Evolutionary conservation across 2,797 vertebrate genomes (phyloP).

Genomic region (Zalophus californianus): DNA sequence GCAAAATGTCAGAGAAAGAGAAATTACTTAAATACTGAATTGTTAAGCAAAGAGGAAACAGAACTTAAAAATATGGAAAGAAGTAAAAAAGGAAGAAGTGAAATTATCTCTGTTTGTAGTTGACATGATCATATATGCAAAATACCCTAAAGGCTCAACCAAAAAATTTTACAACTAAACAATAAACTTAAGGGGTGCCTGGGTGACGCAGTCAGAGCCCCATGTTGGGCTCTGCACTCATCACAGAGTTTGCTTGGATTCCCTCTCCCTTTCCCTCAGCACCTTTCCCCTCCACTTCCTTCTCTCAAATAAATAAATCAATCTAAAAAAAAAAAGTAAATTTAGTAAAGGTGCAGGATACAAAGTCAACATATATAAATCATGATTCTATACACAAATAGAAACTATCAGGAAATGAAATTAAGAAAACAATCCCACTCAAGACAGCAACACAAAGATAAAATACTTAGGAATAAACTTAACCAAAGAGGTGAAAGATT

Average conservation of each 20-base stretch:
- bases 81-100: neutral
- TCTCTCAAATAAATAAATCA: too few species aligned
- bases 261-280: neutral
- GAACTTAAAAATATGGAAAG: neutral
- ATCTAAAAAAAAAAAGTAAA: too few species aligned
- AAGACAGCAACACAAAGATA: neutral
- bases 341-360: neutral
- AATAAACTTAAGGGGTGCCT: neutral
- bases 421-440: neutral
- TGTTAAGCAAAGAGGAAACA: neutral
- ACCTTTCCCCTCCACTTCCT: too few species aligned
- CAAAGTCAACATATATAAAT: neutral
- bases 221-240: neutral
- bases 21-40: neutral
- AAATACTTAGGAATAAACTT: slow-evolving; percentile 3
- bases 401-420: neutral
- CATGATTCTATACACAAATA: neutral
- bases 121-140: neutral
- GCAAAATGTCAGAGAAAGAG: neutral
- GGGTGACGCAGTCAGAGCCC: neutral
- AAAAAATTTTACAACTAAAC: neutral
- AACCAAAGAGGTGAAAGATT: neutral
- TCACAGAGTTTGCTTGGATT: neutral
- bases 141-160: neutral
- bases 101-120: neutral